Evolutionary conservation across 92 coral and sea anemone genomes (phyloP).

Genomic region (Palythoa heliodiscus): DNA sequence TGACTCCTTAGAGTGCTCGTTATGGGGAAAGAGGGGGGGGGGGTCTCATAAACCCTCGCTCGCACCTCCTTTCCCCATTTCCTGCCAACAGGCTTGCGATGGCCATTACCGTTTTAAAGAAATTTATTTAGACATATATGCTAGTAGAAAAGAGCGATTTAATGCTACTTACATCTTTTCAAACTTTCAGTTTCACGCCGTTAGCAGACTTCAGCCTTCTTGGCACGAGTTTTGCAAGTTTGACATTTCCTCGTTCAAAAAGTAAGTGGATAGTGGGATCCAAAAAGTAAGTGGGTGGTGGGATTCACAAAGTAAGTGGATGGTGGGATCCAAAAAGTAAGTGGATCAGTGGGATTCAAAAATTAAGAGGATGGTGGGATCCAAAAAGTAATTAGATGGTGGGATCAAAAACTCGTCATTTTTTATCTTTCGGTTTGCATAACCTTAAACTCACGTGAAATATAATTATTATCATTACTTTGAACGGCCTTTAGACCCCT

Average conservation of each 20-base stretch:
- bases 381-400: too few relatives aligned
- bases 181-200: slow-evolving; percentile 58
- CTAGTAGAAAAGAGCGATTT: neutral
- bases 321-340: slow-evolving; percentile 53
- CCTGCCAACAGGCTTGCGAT: too few relatives aligned
- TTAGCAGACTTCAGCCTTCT: slow-evolving; percentile 60
- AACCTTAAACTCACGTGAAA: neutral
- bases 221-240: slow-evolving; percentile 84
- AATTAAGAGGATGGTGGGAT: slow-evolving; percentile 52
- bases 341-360: slow-evolving; percentile 48
- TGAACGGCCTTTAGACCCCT: slow-evolving; percentile 51
- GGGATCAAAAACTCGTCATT: too few relatives aligned
- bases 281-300: slow-evolving; percentile 44
- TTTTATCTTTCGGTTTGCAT: neutral
- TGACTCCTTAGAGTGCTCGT: too few relatives aligned
- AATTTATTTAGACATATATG: too few relatives aligned
- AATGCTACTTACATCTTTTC: neutral
- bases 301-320: slow-evolving; percentile 64
- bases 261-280: slow-evolving; percentile 49
- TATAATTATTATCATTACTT: neutral
- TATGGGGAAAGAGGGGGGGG: too few relatives aligned
- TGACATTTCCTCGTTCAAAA: slow-evolving; percentile 67
- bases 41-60: too few relatives aligned
- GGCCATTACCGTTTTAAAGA: too few relatives aligned
- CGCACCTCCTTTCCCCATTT: too few relatives aligned